Evolutionary conservation across 2,797 vertebrate species (phyloP).

Genomic region (Falco biarmicus): DNA sequence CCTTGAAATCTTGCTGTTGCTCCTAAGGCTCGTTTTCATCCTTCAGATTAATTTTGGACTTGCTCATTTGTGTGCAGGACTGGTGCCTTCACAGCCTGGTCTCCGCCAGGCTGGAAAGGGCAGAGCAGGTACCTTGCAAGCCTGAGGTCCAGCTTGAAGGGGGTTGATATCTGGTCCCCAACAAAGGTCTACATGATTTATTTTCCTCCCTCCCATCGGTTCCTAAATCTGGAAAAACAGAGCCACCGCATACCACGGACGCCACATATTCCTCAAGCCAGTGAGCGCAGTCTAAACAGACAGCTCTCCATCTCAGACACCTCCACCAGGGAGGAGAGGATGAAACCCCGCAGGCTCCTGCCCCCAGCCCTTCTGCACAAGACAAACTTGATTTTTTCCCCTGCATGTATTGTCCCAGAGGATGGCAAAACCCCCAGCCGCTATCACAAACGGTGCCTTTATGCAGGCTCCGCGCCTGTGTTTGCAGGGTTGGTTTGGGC

Average conservation of each 20-base stretch:
- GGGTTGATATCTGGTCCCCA: background rate
- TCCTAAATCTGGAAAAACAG: conserved; percentile 61
- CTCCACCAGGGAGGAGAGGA: background rate
- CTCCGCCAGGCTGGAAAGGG: background rate
- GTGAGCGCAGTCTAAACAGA: conserved; percentile 71
- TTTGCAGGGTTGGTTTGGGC: background rate
- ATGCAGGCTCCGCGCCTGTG: accelerated
- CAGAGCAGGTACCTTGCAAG: background rate
- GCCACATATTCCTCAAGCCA: conserved; percentile 70
- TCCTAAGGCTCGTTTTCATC: background rate
- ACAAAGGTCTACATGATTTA: background rate
- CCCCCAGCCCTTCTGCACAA: background rate
- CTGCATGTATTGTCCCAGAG: background rate
- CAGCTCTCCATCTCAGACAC: conserved; percentile 10
- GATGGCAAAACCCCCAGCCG: accelerated
- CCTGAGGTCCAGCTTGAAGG: background rate
- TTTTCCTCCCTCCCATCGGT: background rate
- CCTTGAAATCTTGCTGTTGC: background rate
- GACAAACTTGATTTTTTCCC: background rate
- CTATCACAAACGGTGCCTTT: background rate
- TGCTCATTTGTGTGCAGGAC: accelerated
- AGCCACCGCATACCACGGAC: conserved; percentile 9
- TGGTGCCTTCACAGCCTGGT: background rate
- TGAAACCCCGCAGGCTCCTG: background rate
- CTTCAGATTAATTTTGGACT: background rate